phyloP scores from a whole-genome alignment of 2,888 invertebrate species.

The Dyspetes luteomarginatus region DNA sequence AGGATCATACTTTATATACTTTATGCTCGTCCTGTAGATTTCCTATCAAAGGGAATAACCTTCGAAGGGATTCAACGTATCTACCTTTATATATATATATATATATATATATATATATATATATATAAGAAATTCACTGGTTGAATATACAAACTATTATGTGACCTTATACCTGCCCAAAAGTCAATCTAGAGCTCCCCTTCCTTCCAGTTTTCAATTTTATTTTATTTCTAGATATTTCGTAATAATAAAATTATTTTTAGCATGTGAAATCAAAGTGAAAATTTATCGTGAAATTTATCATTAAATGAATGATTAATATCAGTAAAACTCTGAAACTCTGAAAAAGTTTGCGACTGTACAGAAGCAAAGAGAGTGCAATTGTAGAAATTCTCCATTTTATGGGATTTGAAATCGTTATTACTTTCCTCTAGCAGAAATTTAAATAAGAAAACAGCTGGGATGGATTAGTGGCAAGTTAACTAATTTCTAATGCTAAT shows the following conservation, averaged over 20 bases:
- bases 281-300: neutral
- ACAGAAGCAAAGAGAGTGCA: too few species aligned
- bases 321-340: neutral
- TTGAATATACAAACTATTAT: neutral
- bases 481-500: too few species aligned
- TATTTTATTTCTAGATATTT: neutral
- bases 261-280: neutral
- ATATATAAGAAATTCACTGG: neutral
- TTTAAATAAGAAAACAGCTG: too few species aligned
- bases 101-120: too few species aligned
- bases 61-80: neutral
- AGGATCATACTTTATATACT: conserved; percentile 23
- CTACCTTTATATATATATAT: neutral
- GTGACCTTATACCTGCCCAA: conserved; percentile 20
- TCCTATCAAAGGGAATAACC: conserved; percentile 29
- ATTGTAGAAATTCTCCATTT: too few species aligned
- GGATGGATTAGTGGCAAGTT: too few species aligned
- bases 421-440: too few species aligned
- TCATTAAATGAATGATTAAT: neutral
- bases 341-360: neutral
- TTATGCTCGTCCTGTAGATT: neutral
- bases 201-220: neutral
- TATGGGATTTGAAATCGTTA: too few species aligned
- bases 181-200: neutral
- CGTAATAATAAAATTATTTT: neutral